Percentiles rank a stretch among this genome's conserved stretches.
Evolutionary conservation across 2,888 invertebrate species (phyloP).

Genomic region (Lasioglossum villosulum): DNA sequence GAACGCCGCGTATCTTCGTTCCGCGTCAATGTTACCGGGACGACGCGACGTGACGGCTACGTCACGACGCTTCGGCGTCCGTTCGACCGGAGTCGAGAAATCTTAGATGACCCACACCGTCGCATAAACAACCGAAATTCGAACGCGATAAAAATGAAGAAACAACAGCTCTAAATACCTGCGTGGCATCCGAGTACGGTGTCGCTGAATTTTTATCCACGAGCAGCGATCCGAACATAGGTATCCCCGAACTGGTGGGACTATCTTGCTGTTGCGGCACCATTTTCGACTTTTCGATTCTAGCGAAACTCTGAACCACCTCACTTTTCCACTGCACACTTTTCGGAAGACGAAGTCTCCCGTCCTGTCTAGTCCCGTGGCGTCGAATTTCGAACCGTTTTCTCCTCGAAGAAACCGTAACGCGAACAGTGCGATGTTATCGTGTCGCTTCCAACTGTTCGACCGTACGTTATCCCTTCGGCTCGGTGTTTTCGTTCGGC

Average conservation of each 20-base stretch:
- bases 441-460: neutral
- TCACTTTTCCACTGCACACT: conserved; percentile 37
- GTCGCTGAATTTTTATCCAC: conserved; percentile 96
- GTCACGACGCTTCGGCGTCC: neutral
- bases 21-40: neutral
- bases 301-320: conserved; percentile 15
- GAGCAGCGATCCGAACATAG: conserved; percentile 95
- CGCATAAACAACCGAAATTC: neutral
- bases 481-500: neutral
- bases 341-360: neutral
- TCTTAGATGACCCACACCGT: neutral
- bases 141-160: neutral
- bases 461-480: neutral
- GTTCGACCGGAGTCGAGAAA: neutral
- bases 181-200: conserved; percentile 99
- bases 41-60: neutral
- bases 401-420: neutral
- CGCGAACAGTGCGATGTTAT: neutral
- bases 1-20: no score
- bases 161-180: conserved; percentile 86
- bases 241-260: conserved; percentile 88
- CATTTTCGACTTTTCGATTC: conserved; percentile 85
- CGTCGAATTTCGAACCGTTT: no score
- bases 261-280: conserved; percentile 91
- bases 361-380: neutral